These are phyloP conservation scores for Brachyopa scutellaris DNA, from an alignment of 2,888 invertebrate genomes.

Conservation along the genomic window DNA sequence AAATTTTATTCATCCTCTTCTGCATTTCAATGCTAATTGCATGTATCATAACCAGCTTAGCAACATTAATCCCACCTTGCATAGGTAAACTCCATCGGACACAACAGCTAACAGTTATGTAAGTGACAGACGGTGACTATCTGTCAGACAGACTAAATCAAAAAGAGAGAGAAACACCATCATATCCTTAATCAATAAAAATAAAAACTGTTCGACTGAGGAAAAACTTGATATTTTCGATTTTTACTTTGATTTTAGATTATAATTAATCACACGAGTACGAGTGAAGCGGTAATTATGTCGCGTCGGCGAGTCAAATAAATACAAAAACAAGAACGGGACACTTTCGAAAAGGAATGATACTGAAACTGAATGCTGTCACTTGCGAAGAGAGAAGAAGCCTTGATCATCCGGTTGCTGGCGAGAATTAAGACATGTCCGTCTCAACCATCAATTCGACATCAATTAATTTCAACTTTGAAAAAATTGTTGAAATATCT, in stretches of 20 bases:
- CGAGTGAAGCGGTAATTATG: no score
- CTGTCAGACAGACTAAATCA: neutral
- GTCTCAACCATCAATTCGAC: neutral
- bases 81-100: no score
- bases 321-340: neutral
- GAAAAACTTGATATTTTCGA: neutral
- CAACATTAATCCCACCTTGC: conserved; percentile 5
- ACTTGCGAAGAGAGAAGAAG: neutral
- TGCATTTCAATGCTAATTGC: conserved; percentile 62
- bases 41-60: conserved; percentile 54
- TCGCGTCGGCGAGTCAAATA: neutral
- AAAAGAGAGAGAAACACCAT: neutral
- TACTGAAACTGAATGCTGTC: no score
- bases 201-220: no score
- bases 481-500: neutral
- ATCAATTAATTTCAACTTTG: neutral
- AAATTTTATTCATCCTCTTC: conserved; percentile 46
- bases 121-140: neutral
- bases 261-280: no score
- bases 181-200: neutral
- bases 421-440: conserved; percentile 7
- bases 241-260: neutral
- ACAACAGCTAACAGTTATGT: conserved; percentile 2
- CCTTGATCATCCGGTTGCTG: conserved; percentile 18
- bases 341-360: neutral